These are phyloP conservation scores for Tiliacea citrago DNA, from an alignment of 2,888 invertebrate genomes.

Conservation along the genomic window DNA sequence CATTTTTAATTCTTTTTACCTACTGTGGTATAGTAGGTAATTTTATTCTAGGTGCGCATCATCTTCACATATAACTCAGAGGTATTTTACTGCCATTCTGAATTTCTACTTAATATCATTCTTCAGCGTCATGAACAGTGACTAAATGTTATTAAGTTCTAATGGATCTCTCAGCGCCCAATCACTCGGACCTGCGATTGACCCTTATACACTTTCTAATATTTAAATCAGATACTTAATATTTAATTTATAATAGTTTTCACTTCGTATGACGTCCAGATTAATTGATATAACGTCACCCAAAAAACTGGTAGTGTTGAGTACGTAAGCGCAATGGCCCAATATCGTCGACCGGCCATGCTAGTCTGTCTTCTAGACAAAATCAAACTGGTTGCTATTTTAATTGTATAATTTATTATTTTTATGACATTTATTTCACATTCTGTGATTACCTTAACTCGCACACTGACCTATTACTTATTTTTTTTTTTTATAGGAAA, in stretches of 20 bases:
- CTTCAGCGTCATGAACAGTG: neutral
- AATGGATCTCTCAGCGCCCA: neutral
- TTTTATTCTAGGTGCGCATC: no score
- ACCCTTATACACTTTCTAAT: constrained; percentile 59
- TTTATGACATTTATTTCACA: no score
- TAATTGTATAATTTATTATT: no score
- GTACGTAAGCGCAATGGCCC: constrained; percentile 22
- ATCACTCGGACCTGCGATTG: constrained; percentile 14
- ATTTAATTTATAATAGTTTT: constrained; percentile 39
- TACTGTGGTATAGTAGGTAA: no score
- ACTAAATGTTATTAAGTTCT: constrained; percentile 12
- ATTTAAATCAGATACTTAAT: constrained; percentile 52
- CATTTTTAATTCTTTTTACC: no score
- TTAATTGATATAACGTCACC: constrained; percentile 41
- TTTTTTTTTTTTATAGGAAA: no score
- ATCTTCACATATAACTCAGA: constrained; percentile 26
- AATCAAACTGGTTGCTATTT: no score
- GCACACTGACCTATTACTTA: no score
- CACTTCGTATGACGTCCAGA: constrained; percentile 39
- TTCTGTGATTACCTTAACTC: no score
- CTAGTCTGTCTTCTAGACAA: no score
- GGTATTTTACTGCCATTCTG: constrained; percentile 28
- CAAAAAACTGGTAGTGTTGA: constrained; percentile 24
- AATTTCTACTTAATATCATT: constrained; percentile 18
- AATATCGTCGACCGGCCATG: constrained; percentile 17